A percentile compares a stretch with the other conserved stretches of the same genome.
Conservation (phyloP, 2,888 invertebrate genomes). For the Cacoxenus indagator region DNA sequence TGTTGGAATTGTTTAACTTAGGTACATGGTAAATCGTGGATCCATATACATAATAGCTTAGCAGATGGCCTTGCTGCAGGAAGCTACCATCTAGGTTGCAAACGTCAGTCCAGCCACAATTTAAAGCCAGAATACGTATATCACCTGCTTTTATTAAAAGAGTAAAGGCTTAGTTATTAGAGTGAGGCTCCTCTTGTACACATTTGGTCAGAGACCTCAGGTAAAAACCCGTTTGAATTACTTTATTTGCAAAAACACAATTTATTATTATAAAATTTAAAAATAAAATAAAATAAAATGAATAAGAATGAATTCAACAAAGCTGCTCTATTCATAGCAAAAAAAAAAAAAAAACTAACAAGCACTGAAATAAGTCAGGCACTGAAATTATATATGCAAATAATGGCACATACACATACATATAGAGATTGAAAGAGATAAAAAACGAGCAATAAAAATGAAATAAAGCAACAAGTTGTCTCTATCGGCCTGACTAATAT, state of each 20-base stretch:
- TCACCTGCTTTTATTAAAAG: no score
- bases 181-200: no score
- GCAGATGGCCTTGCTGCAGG: no score
- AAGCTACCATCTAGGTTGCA: no score
- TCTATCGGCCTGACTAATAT: not conserved
- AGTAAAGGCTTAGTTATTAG: no score
- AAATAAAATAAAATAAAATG: not conserved
- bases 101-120: no score
- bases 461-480: slow-evolving; percentile 1
- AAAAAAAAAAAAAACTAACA: not conserved
- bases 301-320: not conserved
- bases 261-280: not conserved
- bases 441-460: not conserved
- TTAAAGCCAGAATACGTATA: no score
- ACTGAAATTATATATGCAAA: not conserved
- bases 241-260: not conserved
- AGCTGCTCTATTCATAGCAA: not conserved
- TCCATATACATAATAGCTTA: no score
- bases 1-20: no score
- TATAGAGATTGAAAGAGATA: not conserved
- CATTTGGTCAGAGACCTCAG: no score
- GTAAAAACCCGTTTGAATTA: not conserved
- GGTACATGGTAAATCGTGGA: no score
- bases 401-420: not conserved
- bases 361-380: not conserved